phyloP scores from a whole-genome alignment of 2,797 vertebrate species.

The Pelobates cultripes region DNA sequence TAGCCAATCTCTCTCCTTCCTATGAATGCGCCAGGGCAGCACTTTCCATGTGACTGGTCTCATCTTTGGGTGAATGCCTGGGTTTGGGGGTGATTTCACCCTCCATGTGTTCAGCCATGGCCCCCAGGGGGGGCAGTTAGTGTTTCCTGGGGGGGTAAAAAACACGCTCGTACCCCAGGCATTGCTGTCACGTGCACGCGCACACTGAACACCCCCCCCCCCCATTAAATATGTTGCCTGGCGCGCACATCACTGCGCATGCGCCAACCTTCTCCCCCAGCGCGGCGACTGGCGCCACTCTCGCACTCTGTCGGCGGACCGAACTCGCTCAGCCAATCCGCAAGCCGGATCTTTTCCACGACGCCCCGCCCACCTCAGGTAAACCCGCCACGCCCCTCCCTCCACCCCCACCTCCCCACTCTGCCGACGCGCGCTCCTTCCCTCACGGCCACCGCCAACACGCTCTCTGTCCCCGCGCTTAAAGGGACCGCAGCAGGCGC shows the following conservation, averaged over 20 bases:
- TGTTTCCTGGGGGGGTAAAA: background rate
- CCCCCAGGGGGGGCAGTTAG: no score
- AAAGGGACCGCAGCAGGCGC: conserved; percentile 51
- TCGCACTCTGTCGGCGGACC: no score
- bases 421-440: background rate
- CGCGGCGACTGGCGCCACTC: no score
- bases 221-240: no score
- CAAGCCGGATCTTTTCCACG: no score
- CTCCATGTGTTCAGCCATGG: no score
- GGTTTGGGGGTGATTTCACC: no score
- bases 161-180: background rate
- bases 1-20: no score
- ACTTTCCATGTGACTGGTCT: no score
- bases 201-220: background rate
- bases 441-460: background rate
- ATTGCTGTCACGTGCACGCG: background rate
- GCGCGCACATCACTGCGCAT: background rate
- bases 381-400: background rate
- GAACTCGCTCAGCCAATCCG: background rate
- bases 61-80: no score
- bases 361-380: background rate
- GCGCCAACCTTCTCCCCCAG: background rate
- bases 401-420: background rate
- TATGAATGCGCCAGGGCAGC: no score
- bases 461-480: no score